Evolutionary conservation across 2,888 invertebrate species (phyloP).

Genomic region (Prosopocoilus inquinatus): DNA sequence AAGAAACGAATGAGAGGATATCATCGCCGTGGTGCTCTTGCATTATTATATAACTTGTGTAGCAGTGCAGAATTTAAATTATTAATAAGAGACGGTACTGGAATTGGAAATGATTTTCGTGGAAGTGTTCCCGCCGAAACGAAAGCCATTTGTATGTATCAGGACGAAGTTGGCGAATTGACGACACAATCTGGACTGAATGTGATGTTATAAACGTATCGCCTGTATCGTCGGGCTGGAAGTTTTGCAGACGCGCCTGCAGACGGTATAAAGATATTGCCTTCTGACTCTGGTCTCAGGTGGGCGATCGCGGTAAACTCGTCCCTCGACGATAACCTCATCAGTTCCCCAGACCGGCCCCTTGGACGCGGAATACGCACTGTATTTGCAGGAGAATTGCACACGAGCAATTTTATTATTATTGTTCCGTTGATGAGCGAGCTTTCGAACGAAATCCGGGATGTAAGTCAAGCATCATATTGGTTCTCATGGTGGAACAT

Average conservation of each 20-base stretch:
- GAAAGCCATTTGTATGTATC: too few species aligned
- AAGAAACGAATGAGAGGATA: too few species aligned
- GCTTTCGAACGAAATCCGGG: too few species aligned
- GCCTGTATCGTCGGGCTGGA: not conserved
- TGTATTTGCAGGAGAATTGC: not conserved
- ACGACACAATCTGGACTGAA: not conserved
- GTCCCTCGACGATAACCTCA: conserved; percentile 42
- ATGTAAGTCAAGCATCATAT: not conserved
- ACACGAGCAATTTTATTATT: too few species aligned
- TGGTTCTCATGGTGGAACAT: conserved; percentile 3
- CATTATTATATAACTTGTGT: too few species aligned
- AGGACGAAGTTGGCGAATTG: too few species aligned
- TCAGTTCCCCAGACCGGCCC: conserved; percentile 31
- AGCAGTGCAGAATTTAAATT: too few species aligned
- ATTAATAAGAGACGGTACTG: too few species aligned
- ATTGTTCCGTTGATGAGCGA: too few species aligned
- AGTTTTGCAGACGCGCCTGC: conserved; percentile 7
- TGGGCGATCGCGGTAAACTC: conserved; percentile 42
- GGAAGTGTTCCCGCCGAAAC: too few species aligned
- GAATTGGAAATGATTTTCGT: too few species aligned
- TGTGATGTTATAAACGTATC: conserved; percentile 2
- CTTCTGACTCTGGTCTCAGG: conserved; percentile 44
- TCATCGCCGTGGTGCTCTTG: too few species aligned
- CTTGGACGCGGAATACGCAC: not conserved
- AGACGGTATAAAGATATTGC: conserved; percentile 32